Evolutionary conservation across 2,888 invertebrate genomes (phyloP), one percentile per base, ranked within the genome.

Genomic region (Chouioia cunea): DNA sequence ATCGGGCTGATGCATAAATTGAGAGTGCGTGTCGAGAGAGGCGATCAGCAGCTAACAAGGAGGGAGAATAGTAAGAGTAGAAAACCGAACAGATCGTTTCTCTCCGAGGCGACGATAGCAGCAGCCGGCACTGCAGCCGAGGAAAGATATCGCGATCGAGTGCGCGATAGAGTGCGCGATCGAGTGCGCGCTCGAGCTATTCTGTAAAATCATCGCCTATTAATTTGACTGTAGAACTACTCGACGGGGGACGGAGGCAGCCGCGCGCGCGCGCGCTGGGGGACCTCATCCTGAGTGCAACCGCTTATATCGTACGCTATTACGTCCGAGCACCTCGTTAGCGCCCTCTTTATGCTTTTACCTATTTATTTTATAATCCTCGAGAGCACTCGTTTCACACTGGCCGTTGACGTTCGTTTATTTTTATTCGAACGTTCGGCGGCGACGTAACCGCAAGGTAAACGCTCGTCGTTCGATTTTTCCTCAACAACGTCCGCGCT

Each of bases 191-290:
- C 4, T 10, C 36, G 36, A 36, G 53, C 14, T 54, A 60, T 67
- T 71, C 57, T 82, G 82, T 81, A 81, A 83, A 83, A 83, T 84
- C 84, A 84, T 84, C 80, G 82, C 80, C 84, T 84, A 84, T 84
- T 84, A 84, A 84, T 84, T 84, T 83, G 82, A 84, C 80, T 81
- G 79, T 78, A 77, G 76, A 36, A 43, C 70, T 36, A 71, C 81
- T 64, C 83, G 74, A 74, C 81, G 76, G 83, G 82, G 79, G 81
- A 80, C 78, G 77, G 79, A 79, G 78, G 80, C 80, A 69, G 76
- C 66, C 74, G 36, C 22, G 16, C 48, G 23, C 18, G 70, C 77
- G 66, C 75, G 71, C 80, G 67, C 80, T 73, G 75, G 79, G 73
- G 79, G 79, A 76, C 74, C 77, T 80, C 80, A 80, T 80, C 81